These are phyloP conservation scores for Rhineura floridana DNA, from an alignment of 2,113 vertebrate species.

Conservation along the genomic window DNA sequence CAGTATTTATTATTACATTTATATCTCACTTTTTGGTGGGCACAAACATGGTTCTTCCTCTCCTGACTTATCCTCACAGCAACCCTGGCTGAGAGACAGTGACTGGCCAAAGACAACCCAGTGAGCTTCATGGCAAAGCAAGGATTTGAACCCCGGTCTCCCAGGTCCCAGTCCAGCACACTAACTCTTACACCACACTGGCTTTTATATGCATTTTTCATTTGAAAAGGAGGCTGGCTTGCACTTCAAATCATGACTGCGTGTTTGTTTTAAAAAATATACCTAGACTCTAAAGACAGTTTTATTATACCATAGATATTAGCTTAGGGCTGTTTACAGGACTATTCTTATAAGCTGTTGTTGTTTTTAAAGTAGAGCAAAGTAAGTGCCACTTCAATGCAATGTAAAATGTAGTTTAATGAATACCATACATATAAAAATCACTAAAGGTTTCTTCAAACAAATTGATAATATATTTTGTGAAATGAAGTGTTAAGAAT, in stretches of 20 bases:
- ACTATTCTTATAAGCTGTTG: constrained; percentile 39
- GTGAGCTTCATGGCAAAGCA: too few species aligned
- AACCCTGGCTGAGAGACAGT: too few species aligned
- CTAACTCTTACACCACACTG: too few species aligned
- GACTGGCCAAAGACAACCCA: too few species aligned
- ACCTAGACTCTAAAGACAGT: constrained; percentile 23
- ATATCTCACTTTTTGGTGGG: too few species aligned
- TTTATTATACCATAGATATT: constrained; percentile 53
- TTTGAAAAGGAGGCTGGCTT: neutral
- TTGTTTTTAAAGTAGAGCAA: constrained; percentile 64
- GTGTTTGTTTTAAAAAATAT: constrained; percentile 53
- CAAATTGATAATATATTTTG: constrained; percentile 18
- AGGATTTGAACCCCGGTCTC: too few species aligned
- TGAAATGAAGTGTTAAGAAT: constrained; percentile 46
- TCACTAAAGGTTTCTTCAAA: constrained; percentile 52
- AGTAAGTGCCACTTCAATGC: constrained; percentile 53
- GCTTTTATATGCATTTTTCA: neutral
- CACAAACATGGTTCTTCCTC: too few species aligned
- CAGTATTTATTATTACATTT: too few species aligned
- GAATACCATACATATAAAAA: constrained; percentile 52
- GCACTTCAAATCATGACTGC: neutral
- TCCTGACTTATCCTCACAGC: too few species aligned
- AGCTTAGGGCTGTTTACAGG: constrained; percentile 49
- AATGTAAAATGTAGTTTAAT: constrained; percentile 18
- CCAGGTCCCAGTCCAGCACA: too few species aligned